Percentiles rank a stretch among this genome's conserved stretches.
Evolutionary conservation across 2,113 vertebrate species (phyloP).

Genomic region (Misgurnus mizolepis): DNA sequence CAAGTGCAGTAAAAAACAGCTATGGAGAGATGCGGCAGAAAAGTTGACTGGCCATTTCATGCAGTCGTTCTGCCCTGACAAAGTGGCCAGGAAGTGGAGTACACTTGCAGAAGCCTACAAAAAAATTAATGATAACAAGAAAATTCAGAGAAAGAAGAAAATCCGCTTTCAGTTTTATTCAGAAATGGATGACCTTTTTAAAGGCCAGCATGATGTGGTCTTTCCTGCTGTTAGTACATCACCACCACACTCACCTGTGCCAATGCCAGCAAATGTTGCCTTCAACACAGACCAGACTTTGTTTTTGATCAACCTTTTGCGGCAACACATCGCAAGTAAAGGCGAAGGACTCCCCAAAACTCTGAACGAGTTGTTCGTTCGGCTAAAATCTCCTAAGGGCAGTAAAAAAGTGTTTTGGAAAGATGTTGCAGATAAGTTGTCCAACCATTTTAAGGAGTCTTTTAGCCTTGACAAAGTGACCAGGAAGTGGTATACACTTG

Average conservation of each 20-base stretch:
- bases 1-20: slow-evolving; percentile 37
- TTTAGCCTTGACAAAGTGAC: slow-evolving; percentile 47
- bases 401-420: slow-evolving; percentile 44
- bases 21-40: slow-evolving; percentile 41
- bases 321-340: slow-evolving; percentile 33
- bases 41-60: slow-evolving; percentile 38
- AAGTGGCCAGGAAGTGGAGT: slow-evolving; percentile 36
- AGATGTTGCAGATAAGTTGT: slow-evolving; percentile 36
- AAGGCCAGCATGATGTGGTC: slow-evolving; percentile 2
- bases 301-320: slow-evolving; percentile 45
- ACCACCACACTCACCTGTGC: not conserved
- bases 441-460: slow-evolving; percentile 34
- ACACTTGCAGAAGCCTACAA: slow-evolving; percentile 35
- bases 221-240: not conserved
- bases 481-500: slow-evolving; percentile 42
- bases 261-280: not conserved
- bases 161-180: slow-evolving; percentile 44
- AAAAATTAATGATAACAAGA: slow-evolving; percentile 37
- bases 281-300: slow-evolving; percentile 32
- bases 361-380: slow-evolving; percentile 36
- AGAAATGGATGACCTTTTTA: slow-evolving; percentile 52
- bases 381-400: slow-evolving; percentile 36
- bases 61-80: slow-evolving; percentile 44
- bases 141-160: not conserved
- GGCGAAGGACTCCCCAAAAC: slow-evolving; percentile 33